phyloP scores from a whole-genome alignment of 2,113 vertebrate genomes.

The Papio anubis region DNA sequence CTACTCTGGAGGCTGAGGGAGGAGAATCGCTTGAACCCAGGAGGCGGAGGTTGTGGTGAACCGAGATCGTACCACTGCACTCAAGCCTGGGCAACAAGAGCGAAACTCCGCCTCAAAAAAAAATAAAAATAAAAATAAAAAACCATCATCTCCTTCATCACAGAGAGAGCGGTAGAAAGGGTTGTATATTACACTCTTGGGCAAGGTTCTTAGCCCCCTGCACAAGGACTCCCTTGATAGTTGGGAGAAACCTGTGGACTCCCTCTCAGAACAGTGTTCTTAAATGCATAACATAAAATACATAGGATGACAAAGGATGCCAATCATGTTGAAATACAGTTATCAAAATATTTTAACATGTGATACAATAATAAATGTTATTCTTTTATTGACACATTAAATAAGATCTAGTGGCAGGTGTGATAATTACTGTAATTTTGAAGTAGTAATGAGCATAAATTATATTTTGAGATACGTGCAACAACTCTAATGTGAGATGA shows the following conservation, averaged over 20 bases:
- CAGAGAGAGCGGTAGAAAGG: background rate
- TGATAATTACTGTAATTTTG: conserved; percentile 52
- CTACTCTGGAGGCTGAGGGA: no score
- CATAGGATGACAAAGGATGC: background rate
- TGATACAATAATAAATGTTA: conserved; percentile 9
- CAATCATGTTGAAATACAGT: conserved; percentile 38
- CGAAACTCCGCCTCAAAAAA: no score
- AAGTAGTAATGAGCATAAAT: background rate
- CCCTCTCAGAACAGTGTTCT: background rate
- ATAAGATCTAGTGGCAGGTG: background rate
- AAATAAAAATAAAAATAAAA: no score
- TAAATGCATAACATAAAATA: background rate
- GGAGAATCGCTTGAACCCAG: no score
- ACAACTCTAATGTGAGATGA: background rate
- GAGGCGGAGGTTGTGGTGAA: no score
- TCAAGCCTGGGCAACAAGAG: no score
- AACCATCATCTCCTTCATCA: background rate
- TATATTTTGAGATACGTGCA: conserved; percentile 28
- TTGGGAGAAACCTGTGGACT: background rate
- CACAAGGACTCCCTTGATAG: background rate
- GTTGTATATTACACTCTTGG: background rate
- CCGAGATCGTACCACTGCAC: no score
- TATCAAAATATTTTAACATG: conserved; percentile 51
- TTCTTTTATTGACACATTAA: conserved; percentile 21
- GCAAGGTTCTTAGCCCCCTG: background rate